Conservation (phyloP, 1,140 invertebrate species). For the Copidosoma floridanum region DNA sequence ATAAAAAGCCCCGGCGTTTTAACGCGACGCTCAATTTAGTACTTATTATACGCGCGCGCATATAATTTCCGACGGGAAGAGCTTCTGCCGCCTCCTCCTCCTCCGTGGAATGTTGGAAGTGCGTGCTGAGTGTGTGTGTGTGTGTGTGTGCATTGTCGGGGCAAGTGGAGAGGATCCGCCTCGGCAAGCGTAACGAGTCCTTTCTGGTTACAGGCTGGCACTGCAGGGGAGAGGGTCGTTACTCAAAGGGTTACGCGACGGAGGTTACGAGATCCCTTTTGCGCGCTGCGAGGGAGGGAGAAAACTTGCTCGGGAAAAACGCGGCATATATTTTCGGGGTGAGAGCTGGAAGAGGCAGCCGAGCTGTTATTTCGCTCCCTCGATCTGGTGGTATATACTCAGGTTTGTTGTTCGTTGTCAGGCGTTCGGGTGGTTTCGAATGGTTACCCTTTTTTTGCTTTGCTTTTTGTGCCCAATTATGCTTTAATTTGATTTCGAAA, state of each 20-base stretch:
- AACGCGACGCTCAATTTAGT: background rate
- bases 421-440: no score
- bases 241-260: slow-evolving; percentile 19
- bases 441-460: no score
- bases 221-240: slow-evolving; percentile 1
- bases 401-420: no score
- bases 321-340: no score
- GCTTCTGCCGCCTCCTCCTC: no score
- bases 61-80: background rate
- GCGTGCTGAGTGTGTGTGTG: background rate
- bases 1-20: no score
- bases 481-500: no score
- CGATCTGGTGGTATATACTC: no score
- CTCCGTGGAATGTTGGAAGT: background rate
- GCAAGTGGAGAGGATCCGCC: slow-evolving; percentile 1
- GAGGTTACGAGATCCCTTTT: slow-evolving; percentile 19
- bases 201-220: no score
- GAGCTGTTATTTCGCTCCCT: background rate
- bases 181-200: background rate
- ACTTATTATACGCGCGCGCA: background rate
- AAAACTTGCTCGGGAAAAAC: no score
- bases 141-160: no score
- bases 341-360: background rate
- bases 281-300: slow-evolving; percentile 16
- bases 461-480: no score